phyloP scores from a whole-genome alignment of 2,888 invertebrate species.

The Peribatodes rhomboidaria region DNA sequence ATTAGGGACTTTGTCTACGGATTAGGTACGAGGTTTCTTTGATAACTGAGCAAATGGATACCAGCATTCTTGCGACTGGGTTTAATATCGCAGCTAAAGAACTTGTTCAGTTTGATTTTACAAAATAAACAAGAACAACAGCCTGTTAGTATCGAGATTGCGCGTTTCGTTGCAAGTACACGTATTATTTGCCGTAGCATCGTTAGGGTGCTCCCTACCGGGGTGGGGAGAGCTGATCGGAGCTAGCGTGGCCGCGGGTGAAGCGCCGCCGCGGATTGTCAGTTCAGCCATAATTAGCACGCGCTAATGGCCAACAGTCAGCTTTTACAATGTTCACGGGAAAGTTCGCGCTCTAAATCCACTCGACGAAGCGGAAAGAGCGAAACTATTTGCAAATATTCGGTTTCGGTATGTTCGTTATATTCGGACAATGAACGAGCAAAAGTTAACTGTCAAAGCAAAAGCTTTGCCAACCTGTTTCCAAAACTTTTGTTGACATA shows the following conservation, averaged over 20 bases:
- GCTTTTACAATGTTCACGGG: conserved; percentile 57
- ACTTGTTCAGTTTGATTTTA: background rate
- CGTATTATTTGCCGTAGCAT: conserved; percentile 38
- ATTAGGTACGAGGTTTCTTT: conserved; percentile 6
- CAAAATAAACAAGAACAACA: conserved; percentile 13
- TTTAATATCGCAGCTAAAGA: background rate
- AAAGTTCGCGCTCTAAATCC: conserved; percentile 56
- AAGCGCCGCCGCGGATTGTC: conserved; percentile 55
- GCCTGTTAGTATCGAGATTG: conserved; percentile 21
- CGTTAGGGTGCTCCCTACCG: conserved; percentile 34
- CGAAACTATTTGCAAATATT: conserved; percentile 56
- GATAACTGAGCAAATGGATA: conserved; percentile 4
- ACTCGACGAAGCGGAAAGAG: conserved; percentile 49
- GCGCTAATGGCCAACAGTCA: conserved; percentile 69
- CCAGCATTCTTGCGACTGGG: background rate
- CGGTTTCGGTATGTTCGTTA: conserved; percentile 47
- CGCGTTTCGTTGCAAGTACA: conserved; percentile 8
- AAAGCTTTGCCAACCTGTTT: background rate
- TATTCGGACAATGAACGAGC: conserved; percentile 24
- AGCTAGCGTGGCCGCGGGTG: conserved; percentile 19
- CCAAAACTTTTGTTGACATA: background rate
- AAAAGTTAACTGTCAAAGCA: background rate
- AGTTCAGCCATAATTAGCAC: conserved; percentile 69
- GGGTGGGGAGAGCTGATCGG: conserved; percentile 9
- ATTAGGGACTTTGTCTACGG: conserved; percentile 13